These are phyloP conservation scores for Malurus alboscapulatus DNA, from an alignment of 2,113 vertebrate species.

Conservation along the genomic window DNA sequence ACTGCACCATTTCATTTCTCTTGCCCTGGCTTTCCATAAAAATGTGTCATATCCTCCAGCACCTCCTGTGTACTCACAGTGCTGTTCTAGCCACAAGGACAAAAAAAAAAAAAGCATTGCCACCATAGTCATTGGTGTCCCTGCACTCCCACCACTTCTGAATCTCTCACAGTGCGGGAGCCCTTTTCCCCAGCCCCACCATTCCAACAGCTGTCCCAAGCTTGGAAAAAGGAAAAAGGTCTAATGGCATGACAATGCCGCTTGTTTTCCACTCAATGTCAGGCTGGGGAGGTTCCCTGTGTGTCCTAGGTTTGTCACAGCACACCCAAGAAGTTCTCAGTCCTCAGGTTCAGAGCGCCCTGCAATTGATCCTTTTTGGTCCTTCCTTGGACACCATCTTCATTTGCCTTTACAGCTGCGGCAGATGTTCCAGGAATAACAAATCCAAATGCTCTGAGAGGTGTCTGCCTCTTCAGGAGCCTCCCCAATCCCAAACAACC, in stretches of 20 bases:
- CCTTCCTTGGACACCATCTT: not conserved
- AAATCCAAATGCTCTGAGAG: not conserved
- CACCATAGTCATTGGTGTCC: not conserved
- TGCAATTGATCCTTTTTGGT: not conserved
- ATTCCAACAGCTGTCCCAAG: not conserved
- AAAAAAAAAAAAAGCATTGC: not conserved
- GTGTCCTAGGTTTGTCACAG: not conserved
- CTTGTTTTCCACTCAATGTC: not conserved
- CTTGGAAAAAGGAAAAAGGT: not conserved
- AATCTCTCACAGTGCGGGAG: not conserved
- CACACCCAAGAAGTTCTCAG: not conserved
- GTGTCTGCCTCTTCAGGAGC: not conserved
- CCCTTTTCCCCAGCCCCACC: not conserved
- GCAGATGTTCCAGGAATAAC: not conserved
- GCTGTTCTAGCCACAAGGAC: not conserved
- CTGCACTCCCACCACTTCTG: not conserved
- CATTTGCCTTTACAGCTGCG: not conserved
- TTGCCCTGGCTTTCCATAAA: not conserved
- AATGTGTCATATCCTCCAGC: not conserved
- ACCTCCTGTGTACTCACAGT: not conserved
- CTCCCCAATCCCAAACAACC: not conserved
- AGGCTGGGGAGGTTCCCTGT: fast-evolving
- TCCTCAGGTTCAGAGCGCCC: not conserved
- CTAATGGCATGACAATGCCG: fast-evolving
- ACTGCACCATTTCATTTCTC: not conserved